Base-by-base conservation (phyloP, 2,113 vertebrate species). In the Athene noctua region DNA sequence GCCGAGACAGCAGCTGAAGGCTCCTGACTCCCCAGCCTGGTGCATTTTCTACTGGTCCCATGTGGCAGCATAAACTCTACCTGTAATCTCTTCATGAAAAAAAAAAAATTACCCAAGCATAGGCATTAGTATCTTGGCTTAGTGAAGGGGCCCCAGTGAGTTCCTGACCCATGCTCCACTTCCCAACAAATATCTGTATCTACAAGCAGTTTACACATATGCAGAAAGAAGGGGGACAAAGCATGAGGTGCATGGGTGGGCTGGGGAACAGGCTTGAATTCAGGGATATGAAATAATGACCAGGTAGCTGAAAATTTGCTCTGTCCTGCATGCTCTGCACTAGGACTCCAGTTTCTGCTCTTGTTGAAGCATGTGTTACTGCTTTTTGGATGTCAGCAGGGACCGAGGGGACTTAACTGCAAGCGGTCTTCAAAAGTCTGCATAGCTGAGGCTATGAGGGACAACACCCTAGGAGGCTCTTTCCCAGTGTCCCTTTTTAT, bases 181-280 rank as follows among this genome's bases (percentile, higher is more conserved):
- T 59, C 57, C 77, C 26, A 34, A 34, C 0, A 3, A 78, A 2
- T 55, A 34, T 25, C 52, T 42, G 21, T 36, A 49, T 40, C 44
- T 9, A 21, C 16, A 36, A 58, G 14, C 15, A 38, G 22, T 27
- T 71, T 16, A 20, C 1, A 3, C 30, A 57, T 25, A 19, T 2
- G 2, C 61, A 34, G 9, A 51, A 38, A 38, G 51, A 52, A 71
- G 32, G 29, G 13, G 20, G 44, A 6, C 19, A 32, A 74, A 46
- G n/a, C 0, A 0, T 7, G 11, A 58, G 34, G 7, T 49, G 40
- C 34, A 15, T 0, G 1, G 38, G 16, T 36, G 30, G 51, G 15
- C n/a, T 54, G 44, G 13, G 51, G 13, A 68, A 42, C 19, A 38
- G 44, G 38, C 29, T 74, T 29, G 46, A 42, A 54, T 22, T 21